Base-by-base conservation (phyloP, 2,888 invertebrate species). In the Lymantria monacha region DNA sequence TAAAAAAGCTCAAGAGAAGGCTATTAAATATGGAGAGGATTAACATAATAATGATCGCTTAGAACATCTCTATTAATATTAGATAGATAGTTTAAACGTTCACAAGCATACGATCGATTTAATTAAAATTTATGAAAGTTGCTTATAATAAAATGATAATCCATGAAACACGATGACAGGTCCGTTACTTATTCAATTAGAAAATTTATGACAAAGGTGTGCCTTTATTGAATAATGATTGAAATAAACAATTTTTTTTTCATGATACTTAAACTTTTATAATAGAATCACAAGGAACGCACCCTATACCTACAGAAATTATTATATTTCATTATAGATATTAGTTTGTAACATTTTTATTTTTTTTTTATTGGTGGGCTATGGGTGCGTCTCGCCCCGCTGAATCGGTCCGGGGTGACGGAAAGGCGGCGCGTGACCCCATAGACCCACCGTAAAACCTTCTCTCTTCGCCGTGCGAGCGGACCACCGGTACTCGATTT, bases 141-240 rank as follows among this genome's bases (percentile, higher is more conserved):
- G 11, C n/a, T n/a, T 38, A 38, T 38, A n/a, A 11, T 12, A 3
- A 36, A 36, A 38, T 12, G 7, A 38, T 38, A 61, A 57, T 61
- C 41, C 40, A 14, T 15, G 30, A 48, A 53, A 14, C 46, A 49
- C 30, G 51, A 52, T 48, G 13, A 43, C 44, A 48, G 55, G 46
- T 10, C 30, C 48, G 44, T 51, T 61, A 46, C 48, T 41, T 49
- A 51, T 49, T 49, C 33, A 52, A 44, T 46, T 31, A 51, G 55
- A 54, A 55, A 53, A 57, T 49, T 1, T 13, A 33, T 48, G 14
- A 42, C 44, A 54, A 54, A 44, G 36, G 44, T 49, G 40, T 49
- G 22, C 30, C 46, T 56, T 63, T 45, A 47, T 44, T 50, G 41
- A 63, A 58, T 51, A 49, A 51, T 54, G 49, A 63, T 36, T 11